phyloP scores from a whole-genome alignment of 1,140 invertebrate species.

The Sinella curviseta region DNA sequence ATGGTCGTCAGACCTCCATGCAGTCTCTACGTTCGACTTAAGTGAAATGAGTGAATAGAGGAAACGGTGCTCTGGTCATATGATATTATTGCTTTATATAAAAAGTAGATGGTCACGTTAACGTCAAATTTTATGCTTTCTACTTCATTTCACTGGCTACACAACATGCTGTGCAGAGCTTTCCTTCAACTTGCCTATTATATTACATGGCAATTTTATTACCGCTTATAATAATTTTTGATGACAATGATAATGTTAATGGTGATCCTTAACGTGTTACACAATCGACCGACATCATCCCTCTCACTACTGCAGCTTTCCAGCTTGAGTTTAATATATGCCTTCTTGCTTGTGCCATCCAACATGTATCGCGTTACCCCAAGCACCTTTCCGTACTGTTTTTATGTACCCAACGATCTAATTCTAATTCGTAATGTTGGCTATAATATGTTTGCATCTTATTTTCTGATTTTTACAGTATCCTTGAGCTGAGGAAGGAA shows the following conservation, averaged over 20 bases:
- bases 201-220: neutral
- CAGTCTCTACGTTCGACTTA: neutral
- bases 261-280: conserved; percentile 18
- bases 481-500: conserved; percentile 93
- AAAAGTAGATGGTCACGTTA: conserved; percentile 5
- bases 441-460: neutral
- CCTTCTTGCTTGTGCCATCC: neutral
- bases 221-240: neutral
- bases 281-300: conserved; percentile 1
- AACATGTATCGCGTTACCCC: neutral
- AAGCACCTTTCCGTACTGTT: neutral
- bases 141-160: neutral
- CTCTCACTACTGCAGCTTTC: neutral
- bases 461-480: conserved; percentile 67
- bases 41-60: neutral
- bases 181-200: neutral
- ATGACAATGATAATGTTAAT: conserved; percentile 1
- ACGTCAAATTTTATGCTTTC: conserved; percentile 7
- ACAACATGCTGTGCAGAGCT: neutral
- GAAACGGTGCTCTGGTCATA: neutral
- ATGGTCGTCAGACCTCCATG: neutral
- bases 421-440: neutral
- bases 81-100: conserved; percentile 1
- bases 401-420: neutral
- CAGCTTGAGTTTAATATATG: neutral